A percentile compares a stretch with the other conserved stretches of the same genome.
Evolutionary conservation across 2,797 vertebrate genomes (phyloP).

Genomic region (Diplodus sargus): DNA sequence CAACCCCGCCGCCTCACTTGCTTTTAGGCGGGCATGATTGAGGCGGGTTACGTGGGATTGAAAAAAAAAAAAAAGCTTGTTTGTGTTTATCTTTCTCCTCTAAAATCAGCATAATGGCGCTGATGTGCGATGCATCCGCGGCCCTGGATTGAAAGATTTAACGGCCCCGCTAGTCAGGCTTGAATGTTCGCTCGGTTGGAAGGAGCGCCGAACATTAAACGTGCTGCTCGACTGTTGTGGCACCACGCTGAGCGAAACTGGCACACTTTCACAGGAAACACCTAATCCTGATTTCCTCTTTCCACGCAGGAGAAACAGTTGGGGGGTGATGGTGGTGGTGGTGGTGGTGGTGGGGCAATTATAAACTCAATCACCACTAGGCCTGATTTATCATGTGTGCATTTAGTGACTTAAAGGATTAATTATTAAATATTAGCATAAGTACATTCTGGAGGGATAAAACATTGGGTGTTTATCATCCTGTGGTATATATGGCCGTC

Average conservation of each 20-base stretch:
- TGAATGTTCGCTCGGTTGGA: conserved; percentile 36
- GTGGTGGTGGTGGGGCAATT: conserved; percentile 75
- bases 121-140: conserved; percentile 33
- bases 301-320: conserved; percentile 76
- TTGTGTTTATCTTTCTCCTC: conserved; percentile 42
- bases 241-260: conserved; percentile 63
- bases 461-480: conserved; percentile 31
- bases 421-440: conserved; percentile 17
- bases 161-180: conserved; percentile 39
- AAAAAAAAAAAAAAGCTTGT: conserved; percentile 38
- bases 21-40: conserved; percentile 49
- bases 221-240: conserved; percentile 58
- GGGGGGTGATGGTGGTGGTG: conserved; percentile 24
- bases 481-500: conserved; percentile 45
- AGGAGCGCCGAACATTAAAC: conserved; percentile 47
- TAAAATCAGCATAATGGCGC: conserved; percentile 43
- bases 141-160: conserved; percentile 47
- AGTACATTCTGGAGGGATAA: conserved; percentile 45
- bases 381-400: conserved; percentile 84
- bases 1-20: conserved; percentile 19
- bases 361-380: conserved; percentile 88
- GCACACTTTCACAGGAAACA: conserved; percentile 77
- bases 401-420: conserved; percentile 34
- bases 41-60: conserved; percentile 53
- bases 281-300: conserved; percentile 81